A percentile compares a stretch with the other conserved stretches of the same genome.
Evolutionary conservation across 2,113 vertebrate genomes (phyloP).

Genomic region (Chloroceryle aenea): DNA sequence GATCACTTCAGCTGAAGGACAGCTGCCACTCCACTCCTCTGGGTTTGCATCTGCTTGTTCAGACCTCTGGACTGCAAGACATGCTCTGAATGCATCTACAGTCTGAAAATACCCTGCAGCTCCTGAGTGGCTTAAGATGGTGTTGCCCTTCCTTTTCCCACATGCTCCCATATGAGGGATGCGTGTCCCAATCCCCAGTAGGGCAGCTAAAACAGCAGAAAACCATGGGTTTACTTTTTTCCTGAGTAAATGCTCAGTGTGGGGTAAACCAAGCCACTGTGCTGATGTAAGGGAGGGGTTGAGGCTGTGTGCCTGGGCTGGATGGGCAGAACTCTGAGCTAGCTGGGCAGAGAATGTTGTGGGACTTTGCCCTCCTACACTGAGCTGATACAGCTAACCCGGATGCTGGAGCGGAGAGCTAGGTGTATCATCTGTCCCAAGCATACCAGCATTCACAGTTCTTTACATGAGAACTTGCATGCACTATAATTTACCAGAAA

Average conservation of each 20-base stretch:
- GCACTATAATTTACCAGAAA: background rate
- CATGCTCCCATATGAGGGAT: rapidly evolving
- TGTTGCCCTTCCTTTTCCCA: background rate
- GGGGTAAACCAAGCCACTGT: background rate
- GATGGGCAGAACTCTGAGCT: background rate
- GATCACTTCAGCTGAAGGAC: background rate
- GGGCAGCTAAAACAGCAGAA: background rate
- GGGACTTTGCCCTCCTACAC: background rate
- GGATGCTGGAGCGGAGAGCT: background rate
- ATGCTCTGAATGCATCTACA: background rate
- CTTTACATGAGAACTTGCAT: background rate
- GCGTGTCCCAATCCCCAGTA: background rate
- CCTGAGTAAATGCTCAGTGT: background rate
- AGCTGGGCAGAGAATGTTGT: background rate
- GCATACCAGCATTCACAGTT: background rate
- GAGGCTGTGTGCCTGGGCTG: background rate
- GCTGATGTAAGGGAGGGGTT: background rate
- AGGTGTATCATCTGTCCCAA: background rate
- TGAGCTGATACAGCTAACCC: background rate
- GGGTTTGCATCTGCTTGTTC: background rate
- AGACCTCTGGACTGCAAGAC: background rate
- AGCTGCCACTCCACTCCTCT: background rate
- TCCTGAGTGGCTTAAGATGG: background rate
- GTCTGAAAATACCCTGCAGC: background rate
- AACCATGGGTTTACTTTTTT: background rate